Evolutionary conservation across 2,888 invertebrate genomes (phyloP), one percentile per base, ranked within the genome.

Genomic region (Alloscopus bannaensis): DNA sequence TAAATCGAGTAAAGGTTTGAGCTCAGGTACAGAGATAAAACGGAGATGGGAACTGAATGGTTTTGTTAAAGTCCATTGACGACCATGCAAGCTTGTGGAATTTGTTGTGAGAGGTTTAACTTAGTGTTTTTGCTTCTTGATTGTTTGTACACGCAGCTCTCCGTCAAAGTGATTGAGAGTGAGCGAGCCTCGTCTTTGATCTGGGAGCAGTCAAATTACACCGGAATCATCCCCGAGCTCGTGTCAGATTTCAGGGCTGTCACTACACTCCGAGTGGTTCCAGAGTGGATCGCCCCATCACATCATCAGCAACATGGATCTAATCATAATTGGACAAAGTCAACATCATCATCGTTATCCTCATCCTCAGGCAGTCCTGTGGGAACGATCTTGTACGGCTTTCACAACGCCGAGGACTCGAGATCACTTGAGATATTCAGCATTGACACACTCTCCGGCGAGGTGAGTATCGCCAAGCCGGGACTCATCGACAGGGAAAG

Each of bases 371-470:
- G 62, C 18, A 72, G 16, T 13, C 22, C 42, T 8, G 69, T 65
- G 3, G 80, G 83, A 16, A 83, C 84, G 0, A 78, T 85, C 26
- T 84, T 86, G 24, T 86, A 86, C 52, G 86, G 86, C 2, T 86
- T 86, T 52, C 86, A 86, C 65, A 86, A 86, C 69, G 83, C 84
- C 16, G 84, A 86, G 64, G 86, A 86, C 66, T 18, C 72, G 29
- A 69, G 84, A 55, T 81, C 84, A 6, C 71, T 86, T 16, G 71
- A 81, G 69, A 87, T 87, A 31, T 98, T 98, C 88, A 92, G 92
- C 86, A 93, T 99, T 81, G 98, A 98, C 88, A 90, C 91, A 57
- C 88, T 92, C 45, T 95, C 96, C 2, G 99, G 98, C 0, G 94
- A 95, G 0, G 92, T 98, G 77, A 92, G 95, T 26, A 94, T 96